A percentile compares a stretch with the other conserved stretches of the same genome.
phyloP scores from a whole-genome alignment of 2,797 vertebrate species.

The Sebastes cheni region DNA sequence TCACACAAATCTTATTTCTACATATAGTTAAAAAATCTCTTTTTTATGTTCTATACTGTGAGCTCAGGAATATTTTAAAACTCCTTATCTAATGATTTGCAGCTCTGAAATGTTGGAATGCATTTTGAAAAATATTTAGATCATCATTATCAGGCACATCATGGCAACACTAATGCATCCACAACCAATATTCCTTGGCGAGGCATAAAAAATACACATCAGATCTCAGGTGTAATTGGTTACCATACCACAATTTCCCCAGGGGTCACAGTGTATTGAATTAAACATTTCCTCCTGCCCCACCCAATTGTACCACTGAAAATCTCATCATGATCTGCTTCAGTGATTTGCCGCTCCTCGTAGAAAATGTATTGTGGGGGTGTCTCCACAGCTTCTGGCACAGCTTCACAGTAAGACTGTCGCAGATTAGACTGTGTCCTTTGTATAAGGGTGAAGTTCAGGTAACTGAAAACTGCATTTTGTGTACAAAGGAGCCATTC shows the following conservation, averaged over 20 bases:
- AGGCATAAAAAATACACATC: neutral
- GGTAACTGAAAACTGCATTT: neutral
- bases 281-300: slow-evolving; percentile 11
- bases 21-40: neutral
- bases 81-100: neutral
- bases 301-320: neutral
- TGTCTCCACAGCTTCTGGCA: neutral
- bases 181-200: neutral
- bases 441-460: neutral
- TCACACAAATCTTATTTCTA: neutral
- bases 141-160: neutral
- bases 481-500: neutral
- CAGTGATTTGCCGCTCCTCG: neutral
- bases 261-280: slow-evolving; percentile 8
- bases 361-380: neutral
- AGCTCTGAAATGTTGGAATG: neutral
- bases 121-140: neutral
- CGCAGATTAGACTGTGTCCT: neutral
- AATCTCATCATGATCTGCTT: slow-evolving; percentile 22
- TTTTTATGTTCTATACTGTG: neutral
- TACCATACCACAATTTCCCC: neutral
- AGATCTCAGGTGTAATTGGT: slow-evolving; percentile 10
- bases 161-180: neutral
- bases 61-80: neutral
- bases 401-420: neutral